Percentiles rank a stretch among this genome's conserved stretches.
Evolutionary conservation across 2,113 vertebrate genomes (phyloP).

Genomic region (Pseudonaja textilis): DNA sequence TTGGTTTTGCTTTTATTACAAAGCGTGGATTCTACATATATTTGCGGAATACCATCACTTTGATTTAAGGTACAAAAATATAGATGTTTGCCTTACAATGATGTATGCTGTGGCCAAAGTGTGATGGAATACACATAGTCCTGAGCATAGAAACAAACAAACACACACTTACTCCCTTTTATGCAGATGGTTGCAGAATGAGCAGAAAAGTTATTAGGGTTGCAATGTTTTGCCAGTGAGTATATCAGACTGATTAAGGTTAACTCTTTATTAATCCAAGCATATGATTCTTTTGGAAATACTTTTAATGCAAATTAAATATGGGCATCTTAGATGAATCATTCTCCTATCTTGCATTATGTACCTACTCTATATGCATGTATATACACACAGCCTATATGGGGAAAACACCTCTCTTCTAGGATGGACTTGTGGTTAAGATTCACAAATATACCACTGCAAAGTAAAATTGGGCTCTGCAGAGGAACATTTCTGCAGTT

Average conservation of each 20-base stretch:
- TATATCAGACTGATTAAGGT: background rate
- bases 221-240: background rate
- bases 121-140: background rate
- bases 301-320: background rate
- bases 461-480: background rate
- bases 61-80: background rate
- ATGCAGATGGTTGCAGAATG: background rate
- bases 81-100: background rate
- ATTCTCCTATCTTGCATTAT: background rate
- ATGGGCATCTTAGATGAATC: background rate
- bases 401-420: background rate
- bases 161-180: background rate
- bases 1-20: background rate
- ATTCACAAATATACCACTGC: background rate
- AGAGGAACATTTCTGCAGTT: background rate
- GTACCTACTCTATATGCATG: background rate
- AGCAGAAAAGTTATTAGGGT: background rate
- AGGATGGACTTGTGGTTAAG: background rate
- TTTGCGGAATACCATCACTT: background rate
- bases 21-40: background rate
- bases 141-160: background rate
- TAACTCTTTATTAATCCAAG: background rate
- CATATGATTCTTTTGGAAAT: background rate
- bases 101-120: background rate
- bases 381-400: background rate